Conservation (phyloP, 2,797 vertebrate species). For the Paguma larvata region DNA sequence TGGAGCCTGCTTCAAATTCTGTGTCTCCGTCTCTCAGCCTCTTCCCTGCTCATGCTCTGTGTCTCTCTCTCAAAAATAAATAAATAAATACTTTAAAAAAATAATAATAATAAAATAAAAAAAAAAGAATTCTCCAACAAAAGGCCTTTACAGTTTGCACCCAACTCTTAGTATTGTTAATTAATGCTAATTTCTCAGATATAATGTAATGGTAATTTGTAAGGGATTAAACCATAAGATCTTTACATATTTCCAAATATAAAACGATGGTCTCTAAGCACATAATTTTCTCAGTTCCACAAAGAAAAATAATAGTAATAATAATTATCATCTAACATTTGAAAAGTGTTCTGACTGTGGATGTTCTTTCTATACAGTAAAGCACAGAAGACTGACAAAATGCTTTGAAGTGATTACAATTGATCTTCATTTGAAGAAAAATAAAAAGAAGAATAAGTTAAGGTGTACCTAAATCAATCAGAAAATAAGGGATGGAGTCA, state of each 20-base stretch:
- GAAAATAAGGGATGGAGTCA: neutral
- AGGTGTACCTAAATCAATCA: neutral
- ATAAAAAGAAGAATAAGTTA: neutral
- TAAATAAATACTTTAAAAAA: too few relatives aligned
- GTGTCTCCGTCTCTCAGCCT: too few relatives aligned
- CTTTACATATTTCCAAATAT: neutral
- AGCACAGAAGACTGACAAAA: neutral
- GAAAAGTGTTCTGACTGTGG: neutral
- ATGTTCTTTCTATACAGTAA: neutral
- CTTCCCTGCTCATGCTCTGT: too few relatives aligned
- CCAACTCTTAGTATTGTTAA: neutral
- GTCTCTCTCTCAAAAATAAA: too few relatives aligned
- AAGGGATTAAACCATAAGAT: neutral
- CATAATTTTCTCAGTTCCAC: neutral
- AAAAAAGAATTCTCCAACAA: neutral
- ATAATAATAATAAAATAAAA: too few relatives aligned
- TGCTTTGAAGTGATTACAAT: neutral
- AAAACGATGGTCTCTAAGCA: neutral
- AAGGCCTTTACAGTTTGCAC: neutral
- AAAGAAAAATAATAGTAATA: neutral
- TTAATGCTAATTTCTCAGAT: neutral
- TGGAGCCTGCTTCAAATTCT: too few relatives aligned
- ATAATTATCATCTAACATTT: neutral
- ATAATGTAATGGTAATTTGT: neutral
- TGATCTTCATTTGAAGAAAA: neutral